Percentiles rank a stretch among this genome's conserved stretches.
These are phyloP conservation scores for Aproaerema taeniolella DNA, from an alignment of 2,888 invertebrate genomes.

Conservation along the genomic window DNA sequence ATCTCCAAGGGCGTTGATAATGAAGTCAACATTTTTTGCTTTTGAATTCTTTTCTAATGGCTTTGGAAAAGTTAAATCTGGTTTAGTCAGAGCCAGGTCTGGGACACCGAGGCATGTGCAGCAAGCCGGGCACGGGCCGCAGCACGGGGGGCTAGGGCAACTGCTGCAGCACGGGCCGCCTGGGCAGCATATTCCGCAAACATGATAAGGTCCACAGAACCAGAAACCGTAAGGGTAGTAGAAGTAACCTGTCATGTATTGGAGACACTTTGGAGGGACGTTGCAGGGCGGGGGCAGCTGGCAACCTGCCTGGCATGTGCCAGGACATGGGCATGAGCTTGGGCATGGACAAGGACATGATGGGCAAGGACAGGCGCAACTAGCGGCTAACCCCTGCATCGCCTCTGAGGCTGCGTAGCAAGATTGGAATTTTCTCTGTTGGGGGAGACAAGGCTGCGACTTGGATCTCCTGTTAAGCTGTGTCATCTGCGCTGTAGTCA, in stretches of 20 bases:
- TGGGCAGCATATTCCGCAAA: conserved; percentile 21
- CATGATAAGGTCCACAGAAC: conserved; percentile 39
- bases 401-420: not conserved
- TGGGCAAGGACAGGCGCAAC: not conserved
- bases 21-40: too few relatives aligned
- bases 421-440: not conserved
- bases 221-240: conserved; percentile 40
- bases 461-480: too few relatives aligned
- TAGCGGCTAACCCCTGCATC: not conserved
- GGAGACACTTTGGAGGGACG: conserved; percentile 32
- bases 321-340: conserved; percentile 6
- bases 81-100: too few relatives aligned
- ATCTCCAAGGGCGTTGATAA: too few relatives aligned
- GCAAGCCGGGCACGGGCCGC: not conserved
- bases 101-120: too few relatives aligned
- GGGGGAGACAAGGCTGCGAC: not conserved
- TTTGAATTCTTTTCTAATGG: too few relatives aligned
- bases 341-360: conserved; percentile 9
- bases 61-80: too few relatives aligned
- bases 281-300: conserved; percentile 27
- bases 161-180: not conserved
- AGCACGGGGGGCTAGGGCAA: not conserved
- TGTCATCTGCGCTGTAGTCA: not conserved
- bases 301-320: conserved; percentile 16
- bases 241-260: conserved; percentile 42